Evolutionary conservation across 2,888 invertebrate genomes (phyloP).

Genomic region (Pollenia angustigena): DNA sequence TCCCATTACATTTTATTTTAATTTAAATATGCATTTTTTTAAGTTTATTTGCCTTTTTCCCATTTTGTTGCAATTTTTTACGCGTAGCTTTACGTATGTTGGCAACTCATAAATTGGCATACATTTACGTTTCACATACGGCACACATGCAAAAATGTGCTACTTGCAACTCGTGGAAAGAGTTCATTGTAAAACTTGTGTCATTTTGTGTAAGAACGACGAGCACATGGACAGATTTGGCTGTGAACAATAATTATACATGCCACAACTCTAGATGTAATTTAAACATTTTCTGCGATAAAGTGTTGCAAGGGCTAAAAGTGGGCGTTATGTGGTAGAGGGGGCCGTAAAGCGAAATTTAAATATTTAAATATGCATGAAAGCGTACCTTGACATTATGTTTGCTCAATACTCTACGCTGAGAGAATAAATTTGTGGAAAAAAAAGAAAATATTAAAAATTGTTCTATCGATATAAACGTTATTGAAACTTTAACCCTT

Average conservation of each 20-base stretch:
- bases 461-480: background rate
- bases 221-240: constrained; percentile 19
- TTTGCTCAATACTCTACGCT: constrained; percentile 6
- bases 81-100: constrained; percentile 57
- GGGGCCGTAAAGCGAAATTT: constrained; percentile 40
- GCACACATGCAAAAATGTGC: constrained; percentile 1
- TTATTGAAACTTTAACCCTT: too few relatives aligned
- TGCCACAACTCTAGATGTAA: constrained; percentile 50
- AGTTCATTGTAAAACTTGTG: constrained; percentile 49
- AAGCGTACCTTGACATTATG: constrained; percentile 61
- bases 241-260: constrained; percentile 48
- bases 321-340: constrained; percentile 21
- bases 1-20: constrained; percentile 65
- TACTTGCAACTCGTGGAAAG: background rate
- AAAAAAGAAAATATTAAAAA: background rate
- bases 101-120: constrained; percentile 66
- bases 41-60: background rate
- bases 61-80: background rate
- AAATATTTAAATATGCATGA: constrained; percentile 72
- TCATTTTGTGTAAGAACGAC: constrained; percentile 19
- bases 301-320: constrained; percentile 27
- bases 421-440: background rate
- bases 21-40: constrained; percentile 63
- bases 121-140: constrained; percentile 21
- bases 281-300: constrained; percentile 25